Evolutionary conservation across 1,140 invertebrate species (phyloP), one percentile per base, ranked within the genome.

Genomic region (Triops longicaudatus): DNA sequence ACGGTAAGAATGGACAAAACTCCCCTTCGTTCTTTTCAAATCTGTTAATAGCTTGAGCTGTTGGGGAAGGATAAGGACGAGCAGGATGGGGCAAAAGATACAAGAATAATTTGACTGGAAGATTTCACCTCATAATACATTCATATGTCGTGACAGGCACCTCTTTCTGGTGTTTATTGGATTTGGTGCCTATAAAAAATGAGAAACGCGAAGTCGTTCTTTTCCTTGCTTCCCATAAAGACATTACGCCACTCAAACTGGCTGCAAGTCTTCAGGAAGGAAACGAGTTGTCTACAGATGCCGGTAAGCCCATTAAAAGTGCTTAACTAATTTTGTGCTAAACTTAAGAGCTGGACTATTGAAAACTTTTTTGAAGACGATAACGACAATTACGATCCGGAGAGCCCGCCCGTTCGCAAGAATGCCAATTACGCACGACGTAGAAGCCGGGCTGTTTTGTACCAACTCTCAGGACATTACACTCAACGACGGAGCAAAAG

Each of bases 161-260:
- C 79, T 91, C 93, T 42, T 98, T 98, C 85, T 95, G 95, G 92
- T 98, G 96, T 85, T 87, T 98, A 78, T 88, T 98, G 85, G 96
- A 98, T 85, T 97, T 98, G 83, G 95, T 98, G 63, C 96, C 96
- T 81, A 98, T 98, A 85, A 98, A 98, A 87, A 98, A 98, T 88
- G 96, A 98, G 83, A 98, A 98, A 85, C 88, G 95, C 78, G 95
- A 98, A 87, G 96, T 98, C 80, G 96, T 98, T 0, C 87, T 98
- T 76, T 98, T 97, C 83, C 88, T 98, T 81, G 95, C 95, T 73
- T 98, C 96, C 0, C 95, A 97, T 87, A 98, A 98, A 86, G 95
- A 98, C 84, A 95, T 98, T 84, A 96, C 95, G 28, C 90, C 93
- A 82, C 93, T 92, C 77, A 96, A 95, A 85, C 92, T 92, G 89